phyloP scores from a whole-genome alignment of 2,113 vertebrate genomes.

The Heterochromis multidens region DNA sequence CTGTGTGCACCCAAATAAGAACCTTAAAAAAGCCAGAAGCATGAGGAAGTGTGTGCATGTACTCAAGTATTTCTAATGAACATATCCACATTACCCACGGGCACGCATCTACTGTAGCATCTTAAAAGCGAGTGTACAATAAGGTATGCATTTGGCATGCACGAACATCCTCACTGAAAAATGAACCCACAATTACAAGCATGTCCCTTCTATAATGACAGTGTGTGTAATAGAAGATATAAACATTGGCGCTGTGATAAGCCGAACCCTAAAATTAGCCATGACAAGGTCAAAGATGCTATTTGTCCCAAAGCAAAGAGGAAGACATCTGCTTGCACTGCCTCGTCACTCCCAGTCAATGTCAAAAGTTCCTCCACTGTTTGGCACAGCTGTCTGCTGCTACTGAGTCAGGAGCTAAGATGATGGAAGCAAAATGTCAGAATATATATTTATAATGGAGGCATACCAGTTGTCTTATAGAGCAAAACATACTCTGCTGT shows the following conservation, averaged over 20 bases:
- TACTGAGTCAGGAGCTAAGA: conserved; percentile 28
- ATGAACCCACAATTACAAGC: conserved; percentile 50
- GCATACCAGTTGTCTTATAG: neutral
- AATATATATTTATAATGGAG: conserved; percentile 19
- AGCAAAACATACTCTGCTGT: neutral
- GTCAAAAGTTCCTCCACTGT: conserved; percentile 61
- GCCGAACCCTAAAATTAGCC: conserved; percentile 69
- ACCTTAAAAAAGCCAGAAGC: neutral
- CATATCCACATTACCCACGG: neutral
- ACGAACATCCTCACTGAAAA: conserved; percentile 20
- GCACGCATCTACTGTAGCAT: neutral
- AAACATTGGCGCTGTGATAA: conserved; percentile 71
- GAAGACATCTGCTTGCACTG: conserved; percentile 66
- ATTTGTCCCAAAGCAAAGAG: conserved; percentile 65
- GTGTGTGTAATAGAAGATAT: conserved; percentile 69
- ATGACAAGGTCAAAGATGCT: conserved; percentile 67
- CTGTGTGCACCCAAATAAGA: neutral
- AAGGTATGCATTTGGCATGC: conserved; percentile 8
- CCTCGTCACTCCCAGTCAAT: conserved; percentile 68
- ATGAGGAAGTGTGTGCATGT: neutral
- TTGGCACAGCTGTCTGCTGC: conserved; percentile 61
- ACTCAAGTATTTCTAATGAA: neutral
- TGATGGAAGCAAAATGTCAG: conserved; percentile 15
- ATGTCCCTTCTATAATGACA: conserved; percentile 65
- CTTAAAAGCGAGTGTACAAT: neutral